Conservation (phyloP, 92 coral and sea anemone species). For the Phenganax subtilis region DNA sequence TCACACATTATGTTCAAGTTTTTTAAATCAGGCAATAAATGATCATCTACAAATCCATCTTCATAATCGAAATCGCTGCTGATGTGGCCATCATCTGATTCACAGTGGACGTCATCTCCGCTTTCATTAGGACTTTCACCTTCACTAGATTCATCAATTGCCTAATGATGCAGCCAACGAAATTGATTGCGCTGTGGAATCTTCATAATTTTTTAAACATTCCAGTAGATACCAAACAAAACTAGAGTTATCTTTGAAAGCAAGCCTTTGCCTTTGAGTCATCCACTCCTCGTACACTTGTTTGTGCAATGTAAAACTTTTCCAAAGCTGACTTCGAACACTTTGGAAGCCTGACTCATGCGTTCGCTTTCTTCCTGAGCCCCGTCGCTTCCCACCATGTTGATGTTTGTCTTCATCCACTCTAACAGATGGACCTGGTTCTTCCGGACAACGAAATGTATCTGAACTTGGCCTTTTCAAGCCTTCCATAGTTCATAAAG, state of each 20-base stretch:
- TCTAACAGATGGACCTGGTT: conserved; percentile 2
- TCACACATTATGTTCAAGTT: not conserved
- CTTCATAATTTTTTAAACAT: not conserved
- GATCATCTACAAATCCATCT: not conserved
- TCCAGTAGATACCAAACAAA: not conserved
- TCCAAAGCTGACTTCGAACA: not conserved
- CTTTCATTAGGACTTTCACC: not conserved
- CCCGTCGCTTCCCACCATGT: conserved; percentile 1
- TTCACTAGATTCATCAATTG: not conserved
- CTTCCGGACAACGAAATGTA: not conserved
- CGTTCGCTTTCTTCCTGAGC: not conserved
- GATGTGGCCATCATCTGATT: not conserved
- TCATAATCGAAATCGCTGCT: not conserved
- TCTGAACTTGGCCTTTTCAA: not conserved
- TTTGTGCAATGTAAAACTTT: not conserved
- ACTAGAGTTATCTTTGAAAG: not conserved
- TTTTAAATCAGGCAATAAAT: not conserved
- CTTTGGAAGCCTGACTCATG: not conserved
- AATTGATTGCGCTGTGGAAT: not conserved
- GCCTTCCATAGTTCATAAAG: not conserved
- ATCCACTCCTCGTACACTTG: conserved; percentile 2
- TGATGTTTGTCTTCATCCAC: not conserved
- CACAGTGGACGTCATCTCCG: conserved; percentile 1
- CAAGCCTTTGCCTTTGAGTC: not conserved
- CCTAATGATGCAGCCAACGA: too few species aligned